Evolutionary conservation across 92 coral and sea anemone species (phyloP), one percentile per base, ranked within the genome.

Genomic region (Bergia puertoricense): DNA sequence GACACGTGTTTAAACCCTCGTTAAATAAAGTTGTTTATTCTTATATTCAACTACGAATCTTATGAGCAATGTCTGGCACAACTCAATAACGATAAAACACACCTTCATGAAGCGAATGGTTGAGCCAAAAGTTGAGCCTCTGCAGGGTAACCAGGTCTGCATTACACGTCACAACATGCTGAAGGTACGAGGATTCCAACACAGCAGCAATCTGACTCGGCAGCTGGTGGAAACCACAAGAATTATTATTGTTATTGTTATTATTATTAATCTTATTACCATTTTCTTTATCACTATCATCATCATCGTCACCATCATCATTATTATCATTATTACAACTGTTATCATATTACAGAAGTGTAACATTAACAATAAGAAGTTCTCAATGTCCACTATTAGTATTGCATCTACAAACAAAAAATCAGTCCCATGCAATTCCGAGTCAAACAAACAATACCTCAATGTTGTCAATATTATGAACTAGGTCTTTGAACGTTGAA

Each of bases 121-220:
- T 93, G 38, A 97, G 90, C 99, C 99, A 97, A 65, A 95, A 95
- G 84, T 97, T 94, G 36, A 97, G 85, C 65, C 99, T 91, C 87
- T 93, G 93, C 15, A 91, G 77, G 42, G 96, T 90, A 1, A 92
- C 91, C 51, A 90, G 79, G 85, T 92, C 91, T 22, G 94, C 97
- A 72, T 91, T 93, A 72, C 94, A 92, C 45, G 95, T 89, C 79
- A 97, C 50, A 23, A 95, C 92, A 80, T 97, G 99, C 86, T 97
- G 99, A 30, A 95, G 88, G 30, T 92, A 90, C 54, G 95, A 95
- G 23, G 98, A 97, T 76, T 92, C 91, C 41, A 97, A 88, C 38
- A 95, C 94, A 30, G 93, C 91, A 0, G 94, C 98, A 44, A 97
- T 93, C 85, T 93, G 99, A 78, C 93, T 90, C 13, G 99, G 99